Evolutionary conservation across 2,797 vertebrate species (phyloP).

Genomic region (Mus caroli): DNA sequence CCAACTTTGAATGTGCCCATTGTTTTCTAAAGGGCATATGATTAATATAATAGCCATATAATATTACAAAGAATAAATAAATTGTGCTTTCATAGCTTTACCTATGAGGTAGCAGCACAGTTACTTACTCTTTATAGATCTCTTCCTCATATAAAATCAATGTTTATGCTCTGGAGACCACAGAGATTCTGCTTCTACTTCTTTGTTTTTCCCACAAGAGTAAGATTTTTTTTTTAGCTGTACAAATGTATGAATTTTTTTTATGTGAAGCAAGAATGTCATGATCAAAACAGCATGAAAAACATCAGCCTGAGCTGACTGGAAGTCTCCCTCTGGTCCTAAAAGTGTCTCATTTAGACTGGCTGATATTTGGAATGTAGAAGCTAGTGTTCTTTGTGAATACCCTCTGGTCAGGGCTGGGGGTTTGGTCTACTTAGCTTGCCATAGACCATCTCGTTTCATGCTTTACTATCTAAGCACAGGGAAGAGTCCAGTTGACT

Average conservation of each 20-base stretch:
- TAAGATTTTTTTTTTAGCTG: constrained; percentile 15
- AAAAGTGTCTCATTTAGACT: constrained; percentile 9
- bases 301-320: neutral
- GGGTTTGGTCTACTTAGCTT: constrained; percentile 9
- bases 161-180: neutral
- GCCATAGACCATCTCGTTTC: neutral
- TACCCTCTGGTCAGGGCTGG: neutral
- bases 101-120: neutral
- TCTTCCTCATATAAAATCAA: neutral
- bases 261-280: constrained; percentile 25
- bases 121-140: neutral
- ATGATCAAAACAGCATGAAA: neutral
- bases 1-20: constrained; percentile 13
- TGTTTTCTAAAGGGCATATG: constrained; percentile 44
- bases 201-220: neutral
- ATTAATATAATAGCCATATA: neutral
- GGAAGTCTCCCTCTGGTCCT: neutral
- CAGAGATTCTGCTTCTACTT: neutral
- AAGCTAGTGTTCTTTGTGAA: constrained; percentile 30
- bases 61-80: neutral
- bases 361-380: constrained; percentile 6
- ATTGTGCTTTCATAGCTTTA: neutral
- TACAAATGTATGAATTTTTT: neutral
- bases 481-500: constrained; percentile 63
- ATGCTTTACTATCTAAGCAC: constrained; percentile 39